These are phyloP conservation scores for Brachyopa scutellaris DNA, from an alignment of 2,888 invertebrate genomes.

Conservation along the genomic window DNA sequence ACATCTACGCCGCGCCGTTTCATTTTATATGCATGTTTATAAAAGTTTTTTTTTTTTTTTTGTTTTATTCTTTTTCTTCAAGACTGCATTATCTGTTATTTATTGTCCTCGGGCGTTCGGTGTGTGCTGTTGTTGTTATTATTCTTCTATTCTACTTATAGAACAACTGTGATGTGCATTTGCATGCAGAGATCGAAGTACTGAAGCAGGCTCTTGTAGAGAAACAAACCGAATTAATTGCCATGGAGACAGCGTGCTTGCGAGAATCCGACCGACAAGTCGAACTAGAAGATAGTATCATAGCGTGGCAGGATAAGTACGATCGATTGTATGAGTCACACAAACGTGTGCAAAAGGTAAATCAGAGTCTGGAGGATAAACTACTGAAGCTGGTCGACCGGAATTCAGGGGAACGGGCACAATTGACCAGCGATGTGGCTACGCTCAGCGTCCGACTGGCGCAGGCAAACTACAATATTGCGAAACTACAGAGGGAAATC, in stretches of 20 bases:
- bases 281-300: slow-evolving; percentile 91
- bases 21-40: slow-evolving; percentile 40
- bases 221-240: slow-evolving; percentile 91
- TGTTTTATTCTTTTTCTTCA: slow-evolving; percentile 22
- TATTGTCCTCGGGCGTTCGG: slow-evolving; percentile 59
- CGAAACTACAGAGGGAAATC: slow-evolving; percentile 92
- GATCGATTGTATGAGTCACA: slow-evolving; percentile 96
- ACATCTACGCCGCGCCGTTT: slow-evolving; percentile 18
- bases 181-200: slow-evolving; percentile 93
- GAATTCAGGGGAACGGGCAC: slow-evolving; percentile 94
- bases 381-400: slow-evolving; percentile 94
- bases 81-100: slow-evolving; percentile 55
- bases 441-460: slow-evolving; percentile 91
- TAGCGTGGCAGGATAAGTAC: slow-evolving; percentile 96
- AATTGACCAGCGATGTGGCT: slow-evolving; percentile 93
- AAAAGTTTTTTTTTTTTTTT: slow-evolving; percentile 22
- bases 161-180: slow-evolving; percentile 84
- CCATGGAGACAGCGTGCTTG: slow-evolving; percentile 93
- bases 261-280: slow-evolving; percentile 90
- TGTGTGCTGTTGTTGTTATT: slow-evolving; percentile 32
- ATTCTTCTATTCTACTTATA: slow-evolving; percentile 70
- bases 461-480: slow-evolving; percentile 92
- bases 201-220: slow-evolving; percentile 91
- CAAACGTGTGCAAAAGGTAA: slow-evolving; percentile 95
- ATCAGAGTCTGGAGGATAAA: slow-evolving; percentile 97